Evolutionary conservation across 2,888 invertebrate genomes (phyloP), one percentile per base, ranked within the genome.

Genomic region (Megalurothrips usitatus): DNA sequence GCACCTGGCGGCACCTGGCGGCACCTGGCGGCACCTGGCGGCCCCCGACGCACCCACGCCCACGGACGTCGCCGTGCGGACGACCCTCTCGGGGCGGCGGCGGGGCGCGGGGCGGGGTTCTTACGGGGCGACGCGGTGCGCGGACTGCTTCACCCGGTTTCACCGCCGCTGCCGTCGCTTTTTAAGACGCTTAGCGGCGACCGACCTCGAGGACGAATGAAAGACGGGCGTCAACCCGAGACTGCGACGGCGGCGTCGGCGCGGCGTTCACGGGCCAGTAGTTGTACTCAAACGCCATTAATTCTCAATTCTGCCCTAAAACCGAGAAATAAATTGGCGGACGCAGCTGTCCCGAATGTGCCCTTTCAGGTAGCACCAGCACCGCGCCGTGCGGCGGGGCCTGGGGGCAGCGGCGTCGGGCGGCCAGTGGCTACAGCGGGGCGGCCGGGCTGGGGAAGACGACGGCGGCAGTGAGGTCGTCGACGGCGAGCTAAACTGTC

Each of bases 301-400:
- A 75, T 75, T 26, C 68, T 75, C 68, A 23, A 75, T 75, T 26
- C 68, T 26, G 68, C 26, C 68, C 68, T 75, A 26, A 75, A 75
- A 75, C 68, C 23, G 68, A 75, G 68, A 75, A 26, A 75, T 75
- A 75, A 75, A 75, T 26, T 75, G 68, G 68, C 68, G 68, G 68
- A 12, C 68, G 68, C 68, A 75, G 68, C 68, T 75, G 68, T 26
- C 23, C 26, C 68, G 68, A 58, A 58, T 58, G 58, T 58, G 58
- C 58, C 58, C 19, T 4, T 52, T 43, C 34, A 43, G 34, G 6
- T 43, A 43, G 34, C 34, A 43, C 34, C 2, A 43, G 34, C 34
- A 43, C 34, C 2, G 34, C 34, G 34, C 34, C 34, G 34, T 43
- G 34, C 34, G 6, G 34, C 34, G 34, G 34, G 34, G 34, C n/a